Evolutionary conservation across 1,140 invertebrate species (phyloP).

Genomic region (Ostrea denselamellosa): DNA sequence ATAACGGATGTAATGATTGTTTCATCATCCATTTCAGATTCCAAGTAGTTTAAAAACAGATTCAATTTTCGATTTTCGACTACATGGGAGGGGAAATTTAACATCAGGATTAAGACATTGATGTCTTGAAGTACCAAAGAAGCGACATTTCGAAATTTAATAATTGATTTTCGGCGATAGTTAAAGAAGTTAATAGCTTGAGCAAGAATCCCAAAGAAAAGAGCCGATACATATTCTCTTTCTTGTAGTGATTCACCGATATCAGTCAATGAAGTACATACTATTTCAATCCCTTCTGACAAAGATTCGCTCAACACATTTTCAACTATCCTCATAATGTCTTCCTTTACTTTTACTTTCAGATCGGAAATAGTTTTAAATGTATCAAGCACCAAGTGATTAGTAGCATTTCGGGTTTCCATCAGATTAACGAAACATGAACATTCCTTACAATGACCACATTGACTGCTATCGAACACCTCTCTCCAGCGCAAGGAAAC

Average conservation of each 20-base stretch:
- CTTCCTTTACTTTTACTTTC: neutral
- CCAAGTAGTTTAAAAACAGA: neutral
- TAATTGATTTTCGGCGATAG: neutral
- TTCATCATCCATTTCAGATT: slow-evolving; percentile 18
- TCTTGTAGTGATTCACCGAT: neutral
- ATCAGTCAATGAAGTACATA: neutral
- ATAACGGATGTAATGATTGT: neutral
- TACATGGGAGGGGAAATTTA: neutral
- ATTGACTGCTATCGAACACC: neutral
- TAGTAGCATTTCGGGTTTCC: neutral
- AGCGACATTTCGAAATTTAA: neutral
- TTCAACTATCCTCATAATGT: neutral
- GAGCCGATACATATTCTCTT: neutral
- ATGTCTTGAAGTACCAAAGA: slow-evolving; percentile 10
- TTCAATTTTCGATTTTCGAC: neutral
- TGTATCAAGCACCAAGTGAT: neutral
- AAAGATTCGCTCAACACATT: neutral
- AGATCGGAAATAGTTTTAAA: neutral
- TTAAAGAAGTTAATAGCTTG: neutral
- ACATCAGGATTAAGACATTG: neutral
- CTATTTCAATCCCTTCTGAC: neutral
- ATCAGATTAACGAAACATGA: neutral
- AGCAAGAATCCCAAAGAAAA: neutral
- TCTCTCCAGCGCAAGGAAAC: neutral
- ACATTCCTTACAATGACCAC: neutral